Base-by-base conservation (phyloP, 2,888 invertebrate species). In the Macrosoma leucophasiata region DNA sequence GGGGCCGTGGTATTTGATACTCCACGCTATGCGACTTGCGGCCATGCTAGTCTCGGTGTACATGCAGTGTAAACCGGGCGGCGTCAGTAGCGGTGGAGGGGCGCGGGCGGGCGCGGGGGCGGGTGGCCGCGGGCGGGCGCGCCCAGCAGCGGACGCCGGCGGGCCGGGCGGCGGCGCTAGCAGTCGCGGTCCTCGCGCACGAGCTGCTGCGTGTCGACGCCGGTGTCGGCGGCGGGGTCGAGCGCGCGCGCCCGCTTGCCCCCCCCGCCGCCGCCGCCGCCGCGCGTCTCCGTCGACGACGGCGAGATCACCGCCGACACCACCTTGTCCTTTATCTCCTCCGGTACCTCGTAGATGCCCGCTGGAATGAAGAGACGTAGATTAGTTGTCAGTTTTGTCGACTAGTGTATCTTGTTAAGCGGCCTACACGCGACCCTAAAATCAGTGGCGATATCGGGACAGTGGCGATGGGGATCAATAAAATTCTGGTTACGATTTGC, bases 201-300 rank as follows among this genome's bases (percentile, higher is more conserved):
- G 50, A 96, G 88, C 70, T 92, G 90, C 74, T 94, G 94, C 26
- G 96, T 96, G 81, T 96, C 96, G 73, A 92, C 94, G 69, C 95
- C 95, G 35, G 94, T 93, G 74, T 96, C 96, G 37, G 90, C 88
- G 31, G 90, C 89, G 3, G 96, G 96, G 79, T 95, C 94, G 40
- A 96, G 86, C 90, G 89, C 69, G 91, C 92, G 71, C 91, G 86
- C 66, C 89, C 49, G 59, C 41, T 55, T 61, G 17, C n/a, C n/a
- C n/a, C n/a, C n/a, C n/a, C n/a, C n/a, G n/a, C 64, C 90, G 13
- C 92, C 91, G 39, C 91, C 89, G 34, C 90, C 89, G 59, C 90
- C 88, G 62, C 94, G 93, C 52, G 93, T 92, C 54, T 93, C 88
- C 55, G 91, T 92, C 50, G 93, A 92, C 50, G 90, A 90, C 23